Percentiles rank a stretch among this genome's conserved stretches.
Evolutionary conservation across 2,113 vertebrate genomes (phyloP).

Genomic region (Melanocharis versteri): DNA sequence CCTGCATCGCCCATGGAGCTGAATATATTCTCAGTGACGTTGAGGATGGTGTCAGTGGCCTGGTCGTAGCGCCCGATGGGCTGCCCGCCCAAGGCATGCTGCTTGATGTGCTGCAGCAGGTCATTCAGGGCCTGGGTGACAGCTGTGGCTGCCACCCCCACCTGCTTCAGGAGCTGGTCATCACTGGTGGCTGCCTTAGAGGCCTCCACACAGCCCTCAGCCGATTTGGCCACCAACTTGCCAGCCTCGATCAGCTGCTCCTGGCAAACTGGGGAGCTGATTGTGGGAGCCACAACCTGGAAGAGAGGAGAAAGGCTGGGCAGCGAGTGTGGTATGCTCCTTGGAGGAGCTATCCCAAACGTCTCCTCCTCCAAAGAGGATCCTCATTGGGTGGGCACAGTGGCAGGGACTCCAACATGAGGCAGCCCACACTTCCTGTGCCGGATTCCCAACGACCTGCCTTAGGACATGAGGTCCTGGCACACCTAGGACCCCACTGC

Average conservation of each 20-base stretch:
- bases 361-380: not conserved
- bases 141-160: conserved; percentile 87
- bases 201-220: conserved; percentile 92
- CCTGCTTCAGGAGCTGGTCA: conserved; percentile 90
- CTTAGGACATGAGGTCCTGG: not conserved
- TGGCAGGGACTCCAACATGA: not conserved
- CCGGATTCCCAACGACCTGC: not conserved
- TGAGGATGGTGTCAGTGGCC: conserved; percentile 94
- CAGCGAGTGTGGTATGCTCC: fast-evolving
- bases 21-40: conserved; percentile 96
- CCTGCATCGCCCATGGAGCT: conserved; percentile 97
- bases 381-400: not conserved
- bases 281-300: conserved; percentile 95
- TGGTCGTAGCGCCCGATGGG: conserved; percentile 92
- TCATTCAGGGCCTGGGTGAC: conserved; percentile 95
- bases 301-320: not conserved
- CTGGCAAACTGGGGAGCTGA: conserved; percentile 92
- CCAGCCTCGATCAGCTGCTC: conserved; percentile 94
- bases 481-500: fast-evolving
- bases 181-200: conserved; percentile 88
- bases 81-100: conserved; percentile 86
- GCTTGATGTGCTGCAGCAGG: conserved; percentile 93
- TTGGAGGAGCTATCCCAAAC: not conserved
- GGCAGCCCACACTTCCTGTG: not conserved
- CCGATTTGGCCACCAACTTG: conserved; percentile 93